Evolutionary conservation across 1,140 invertebrate genomes (phyloP).

Genomic region (Carposina sasakii): DNA sequence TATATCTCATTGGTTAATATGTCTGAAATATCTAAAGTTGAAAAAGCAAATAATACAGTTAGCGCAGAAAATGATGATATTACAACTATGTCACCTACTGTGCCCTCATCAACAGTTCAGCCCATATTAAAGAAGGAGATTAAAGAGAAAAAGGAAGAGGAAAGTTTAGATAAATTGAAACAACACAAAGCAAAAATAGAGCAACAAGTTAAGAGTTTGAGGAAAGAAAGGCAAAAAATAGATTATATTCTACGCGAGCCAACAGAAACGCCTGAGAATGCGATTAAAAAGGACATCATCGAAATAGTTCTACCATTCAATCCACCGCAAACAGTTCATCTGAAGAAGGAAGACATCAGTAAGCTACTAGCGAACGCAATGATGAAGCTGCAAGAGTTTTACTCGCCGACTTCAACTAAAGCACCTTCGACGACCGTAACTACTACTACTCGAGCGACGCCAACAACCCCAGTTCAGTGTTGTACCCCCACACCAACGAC

Average conservation of each 20-base stretch:
- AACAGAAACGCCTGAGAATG: neutral
- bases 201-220: conserved; percentile 30
- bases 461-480: neutral
- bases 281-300: neutral
- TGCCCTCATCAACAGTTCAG: neutral
- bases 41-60: conserved; percentile 35
- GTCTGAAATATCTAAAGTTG: conserved; percentile 55
- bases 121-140: neutral
- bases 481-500: neutral
- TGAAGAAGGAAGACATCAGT: neutral
- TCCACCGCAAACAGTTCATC: conserved; percentile 6
- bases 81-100: neutral
- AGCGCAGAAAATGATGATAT: neutral
- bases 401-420: neutral
- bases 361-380: neutral
- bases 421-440: neutral
- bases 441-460: neutral
- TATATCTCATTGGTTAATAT: conserved; percentile 52
- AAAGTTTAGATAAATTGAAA: conserved; percentile 4
- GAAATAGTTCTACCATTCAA: conserved; percentile 3
- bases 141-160: neutral
- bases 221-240: conserved; percentile 26
- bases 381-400: neutral
- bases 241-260: conserved; percentile 5
- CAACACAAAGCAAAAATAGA: conserved; percentile 35